Evolutionary conservation across 2,888 invertebrate species (phyloP).

Genomic region (Drosophila acutilabella): DNA sequence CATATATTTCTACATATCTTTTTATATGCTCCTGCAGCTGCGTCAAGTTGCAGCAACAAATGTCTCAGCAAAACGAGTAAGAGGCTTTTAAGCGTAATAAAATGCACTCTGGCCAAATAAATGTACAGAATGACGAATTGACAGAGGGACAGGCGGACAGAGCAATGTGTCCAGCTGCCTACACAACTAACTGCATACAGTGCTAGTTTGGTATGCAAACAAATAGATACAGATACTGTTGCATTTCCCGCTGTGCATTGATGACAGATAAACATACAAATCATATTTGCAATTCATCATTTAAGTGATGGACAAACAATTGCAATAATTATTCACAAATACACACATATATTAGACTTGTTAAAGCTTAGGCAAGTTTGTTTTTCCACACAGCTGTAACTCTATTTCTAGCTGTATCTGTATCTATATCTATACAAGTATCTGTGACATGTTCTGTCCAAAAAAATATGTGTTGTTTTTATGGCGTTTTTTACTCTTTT

Average conservation of each 20-base stretch:
- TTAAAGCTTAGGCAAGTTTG: conserved; percentile 4
- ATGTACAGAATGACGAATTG: conserved; percentile 3
- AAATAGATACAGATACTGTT: conserved; percentile 5
- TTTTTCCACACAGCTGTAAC: conserved; percentile 8
- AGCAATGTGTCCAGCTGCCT: conserved; percentile 47
- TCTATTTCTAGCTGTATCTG: conserved; percentile 5
- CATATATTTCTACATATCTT: not conserved
- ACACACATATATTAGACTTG: conserved; percentile 11
- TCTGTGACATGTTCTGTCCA: conserved; percentile 43
- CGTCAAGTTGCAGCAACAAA: conserved; percentile 37
- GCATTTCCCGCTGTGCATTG: no score
- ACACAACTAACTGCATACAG: conserved; percentile 28
- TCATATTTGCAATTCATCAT: conserved; percentile 59
- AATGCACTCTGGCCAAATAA: conserved; percentile 45
- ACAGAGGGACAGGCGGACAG: not conserved
- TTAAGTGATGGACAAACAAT: conserved; percentile 12
- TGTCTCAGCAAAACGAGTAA: conserved; percentile 38
- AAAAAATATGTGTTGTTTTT: conserved; percentile 28
- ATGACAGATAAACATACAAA: conserved; percentile 6
- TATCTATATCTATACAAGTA: not conserved
- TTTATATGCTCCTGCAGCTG: conserved; percentile 33
- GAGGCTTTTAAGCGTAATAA: conserved; percentile 18
- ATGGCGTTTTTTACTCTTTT: conserved; percentile 11
- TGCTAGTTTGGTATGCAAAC: conserved; percentile 12
- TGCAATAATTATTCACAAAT: conserved; percentile 52